Evolutionary conservation across 1,140 invertebrate species (phyloP), one percentile per base, ranked within the genome.

Genomic region (Drosophila aff.): DNA sequence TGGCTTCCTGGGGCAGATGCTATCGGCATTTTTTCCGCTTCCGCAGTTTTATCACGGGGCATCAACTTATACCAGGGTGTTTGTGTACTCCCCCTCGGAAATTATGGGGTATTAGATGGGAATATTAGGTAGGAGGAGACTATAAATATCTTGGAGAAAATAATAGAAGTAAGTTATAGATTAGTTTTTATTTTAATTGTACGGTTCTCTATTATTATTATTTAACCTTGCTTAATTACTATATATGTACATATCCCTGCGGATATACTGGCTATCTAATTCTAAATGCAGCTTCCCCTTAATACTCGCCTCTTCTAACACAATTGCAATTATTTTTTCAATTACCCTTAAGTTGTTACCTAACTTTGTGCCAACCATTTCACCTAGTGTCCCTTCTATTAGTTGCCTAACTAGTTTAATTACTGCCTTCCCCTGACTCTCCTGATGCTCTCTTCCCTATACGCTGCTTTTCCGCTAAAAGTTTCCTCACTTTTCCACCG

Each of bases 1-100:
- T n/a, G 36, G 21, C 63, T 36, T 67, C 63, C 44, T 33, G 16
- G 33, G 47, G 28, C 69, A 63, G 81, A 81, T 90, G 75, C 82
- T 71, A 90, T 89, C 82, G 86, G 85, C 86, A 90, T 90, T 91
- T 81, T 85, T 79, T 74, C 72, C 76, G 76, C 85, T 90, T 90
- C 85, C 85, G 86, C 79, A 85, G 73, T 90, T 90, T 90, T 85
- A 90, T 90, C 85, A 90, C 75, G 79, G 65, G 65, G 81, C 76
- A 82, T 79, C 81, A 71, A 67, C 76, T 82, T 79, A 43, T 59
- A 38, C 62, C 64, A 16, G 23, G 44, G 38, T 31, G 43, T 40
- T 23, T 41, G 7, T 41, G 7, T 16, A 36, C 21, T 11, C 21
- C 21, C 36, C 18, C 44, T 23, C 2, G n/a, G 41, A 36, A 1